Base-by-base conservation (phyloP, 2,797 vertebrate species). In the Centroberyx gerrardi region DNA sequence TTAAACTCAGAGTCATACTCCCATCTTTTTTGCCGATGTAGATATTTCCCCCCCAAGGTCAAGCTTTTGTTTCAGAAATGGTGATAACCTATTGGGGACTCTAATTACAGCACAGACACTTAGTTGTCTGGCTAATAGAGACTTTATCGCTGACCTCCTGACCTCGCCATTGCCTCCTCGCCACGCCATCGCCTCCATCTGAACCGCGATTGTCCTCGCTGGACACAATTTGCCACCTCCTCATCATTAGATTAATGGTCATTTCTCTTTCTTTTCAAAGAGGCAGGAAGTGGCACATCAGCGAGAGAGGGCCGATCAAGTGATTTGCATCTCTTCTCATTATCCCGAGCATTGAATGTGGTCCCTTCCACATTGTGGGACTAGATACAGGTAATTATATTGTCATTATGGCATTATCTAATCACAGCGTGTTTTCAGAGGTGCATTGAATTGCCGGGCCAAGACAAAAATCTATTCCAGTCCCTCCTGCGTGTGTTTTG, bases 321-420 rank as follows among this genome's bases (percentile, higher is more conserved):
- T 29, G 87, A 89, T 89, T 72, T 14, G 33, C 61, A 87, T 90
- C 83, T 78, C 66, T 74, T 67, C 76, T 83, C 77, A 84, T 90
- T 88, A 88, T 79, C 72, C 40, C 18, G 55, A 14, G 40, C 62
- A 60, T 78, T 71, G 48, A 72, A 64, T 51, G 68, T 40, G 68
- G 52, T 28, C 61, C 59, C 14, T 4, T 70, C 31, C 36, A 46
- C 74, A 53, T 33, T 69, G 74, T 58, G 61, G 53, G 33, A 13
- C 62, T 49, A 78, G 38, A 66, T 66, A 38, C 55, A 61, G 68
- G 68, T 65, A 72, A 78, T 78, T 78, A 78, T 65, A 46, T 58
- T 65, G 55, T 72, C 62, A 67, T 72, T 72, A 66, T 48, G 18
- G 44, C 8, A n/a, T 58, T 64, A 63, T 71, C 58, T 53, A 36